Conservation (phyloP, 2,888 invertebrate species). For the Argynnis bischoffii region DNA sequence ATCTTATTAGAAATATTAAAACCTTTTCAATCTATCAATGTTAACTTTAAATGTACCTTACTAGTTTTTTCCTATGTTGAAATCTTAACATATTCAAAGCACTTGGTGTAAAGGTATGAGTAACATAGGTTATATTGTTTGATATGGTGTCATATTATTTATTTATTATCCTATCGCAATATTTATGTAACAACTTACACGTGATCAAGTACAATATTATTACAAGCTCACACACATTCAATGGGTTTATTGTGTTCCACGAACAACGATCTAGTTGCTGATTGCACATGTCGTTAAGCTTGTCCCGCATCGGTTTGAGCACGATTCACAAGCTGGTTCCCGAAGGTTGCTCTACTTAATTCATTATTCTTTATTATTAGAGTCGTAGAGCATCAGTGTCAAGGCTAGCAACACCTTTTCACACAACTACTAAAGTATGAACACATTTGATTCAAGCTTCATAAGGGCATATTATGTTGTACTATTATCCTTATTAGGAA, state of each 20-base stretch:
- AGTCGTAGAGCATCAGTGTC: conserved; percentile 69
- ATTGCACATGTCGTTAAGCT: conserved; percentile 27
- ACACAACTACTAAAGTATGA: conserved; percentile 2
- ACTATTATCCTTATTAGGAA: not conserved
- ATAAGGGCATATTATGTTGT: conserved; percentile 18
- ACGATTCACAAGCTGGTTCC: conserved; percentile 13
- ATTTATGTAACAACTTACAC: conserved; percentile 3
- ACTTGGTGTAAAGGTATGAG: no score
- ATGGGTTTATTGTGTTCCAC: conserved; percentile 15
- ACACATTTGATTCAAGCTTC: conserved; percentile 13
- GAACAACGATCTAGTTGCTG: conserved; percentile 16
- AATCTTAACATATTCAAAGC: not conserved
- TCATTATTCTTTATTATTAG: conserved; percentile 54
- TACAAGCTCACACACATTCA: conserved; percentile 10
- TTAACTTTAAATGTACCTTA: conserved; percentile 9
- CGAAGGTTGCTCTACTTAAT: conserved; percentile 42
- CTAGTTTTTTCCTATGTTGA: not conserved
- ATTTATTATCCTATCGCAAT: not conserved
- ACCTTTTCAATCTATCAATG: conserved; percentile 17
- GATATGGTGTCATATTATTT: not conserved
- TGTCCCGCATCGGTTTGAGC: conserved; percentile 2
- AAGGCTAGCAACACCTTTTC: conserved; percentile 69
- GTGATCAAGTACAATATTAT: conserved; percentile 7
- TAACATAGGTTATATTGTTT: no score
- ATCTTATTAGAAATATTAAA: conserved; percentile 24